Conservation (phyloP, 2,113 vertebrate genomes). For the Thalassoma bifasciatum region DNA sequence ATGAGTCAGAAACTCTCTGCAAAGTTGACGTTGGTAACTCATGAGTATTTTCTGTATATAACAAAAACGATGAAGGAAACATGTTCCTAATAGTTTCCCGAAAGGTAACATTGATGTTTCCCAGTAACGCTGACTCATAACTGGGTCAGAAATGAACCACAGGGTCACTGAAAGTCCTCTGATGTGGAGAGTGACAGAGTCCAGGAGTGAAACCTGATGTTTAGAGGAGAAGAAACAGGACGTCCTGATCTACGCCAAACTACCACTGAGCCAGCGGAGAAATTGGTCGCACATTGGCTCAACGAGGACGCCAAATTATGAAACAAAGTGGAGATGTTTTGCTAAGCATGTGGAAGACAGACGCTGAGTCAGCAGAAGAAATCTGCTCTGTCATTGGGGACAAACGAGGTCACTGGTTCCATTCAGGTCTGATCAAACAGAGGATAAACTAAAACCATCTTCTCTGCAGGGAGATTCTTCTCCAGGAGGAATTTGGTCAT, state of each 20-base stretch:
- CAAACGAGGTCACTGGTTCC: slow-evolving; percentile 4
- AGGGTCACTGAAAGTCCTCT: slow-evolving; percentile 15
- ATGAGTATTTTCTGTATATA: no score
- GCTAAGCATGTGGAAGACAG: slow-evolving; percentile 6
- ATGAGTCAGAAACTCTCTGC: no score
- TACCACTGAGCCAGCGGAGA: not conserved
- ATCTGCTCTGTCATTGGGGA: slow-evolving; percentile 15
- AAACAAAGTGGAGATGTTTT: slow-evolving; percentile 25
- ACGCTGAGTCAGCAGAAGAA: slow-evolving; percentile 38
- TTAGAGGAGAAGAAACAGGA: no score
- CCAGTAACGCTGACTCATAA: slow-evolving; percentile 55
- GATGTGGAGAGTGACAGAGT: not conserved
- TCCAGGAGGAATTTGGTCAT: no score
- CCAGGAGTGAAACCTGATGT: not conserved
- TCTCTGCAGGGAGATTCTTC: no score
- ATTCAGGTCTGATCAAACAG: not conserved
- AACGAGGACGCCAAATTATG: slow-evolving; percentile 3
- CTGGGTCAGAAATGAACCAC: not conserved
- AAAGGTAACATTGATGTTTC: slow-evolving; percentile 16
- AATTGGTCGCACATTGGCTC: slow-evolving; percentile 16
- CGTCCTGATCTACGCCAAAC: no score
- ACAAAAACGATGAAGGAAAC: slow-evolving; percentile 2
- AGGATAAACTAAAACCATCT: no score
- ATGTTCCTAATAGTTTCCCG: slow-evolving; percentile 21
- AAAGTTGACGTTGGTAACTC: no score